Base-by-base conservation (phyloP, 2,113 vertebrate genomes). In the Glaucidium brasilianum region DNA sequence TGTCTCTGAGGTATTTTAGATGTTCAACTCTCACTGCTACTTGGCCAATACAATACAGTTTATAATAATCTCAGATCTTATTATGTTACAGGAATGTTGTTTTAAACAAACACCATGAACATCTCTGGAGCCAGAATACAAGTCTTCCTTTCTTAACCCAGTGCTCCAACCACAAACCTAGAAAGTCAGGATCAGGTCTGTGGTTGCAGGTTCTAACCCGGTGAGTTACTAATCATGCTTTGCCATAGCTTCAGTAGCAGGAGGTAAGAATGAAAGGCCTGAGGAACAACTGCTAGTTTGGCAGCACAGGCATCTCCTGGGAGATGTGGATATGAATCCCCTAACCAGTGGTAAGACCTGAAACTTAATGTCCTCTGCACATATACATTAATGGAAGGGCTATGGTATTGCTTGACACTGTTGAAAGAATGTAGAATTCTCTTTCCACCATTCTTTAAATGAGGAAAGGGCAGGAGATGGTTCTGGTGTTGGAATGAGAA, bases 281-380 rank as follows among this genome's bases (percentile, higher is more conserved):
- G n/a, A 55, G 34, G 32, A 82, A 25, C 5, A 45, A n/a, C 35
- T 0, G 0, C 29, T 18, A 11, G 6, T 34, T 75, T 52, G 60
- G 56, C 23, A 85, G 55, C 35, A 71, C 9, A 73, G 5, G 9
- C 35, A 55, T 35, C 39, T 67, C 69, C 19, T 0, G 0, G 14
- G n/a, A 62, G 9, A 49, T 37, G 30, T 22, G 50, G 32, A 13
- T 56, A 12, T 49, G 39, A 78, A 43, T 27, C 16, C 21, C 32
- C 11, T 34, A 60, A 55, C 12, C 39, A 23, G 14, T 4, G 7
- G 12, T 32, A 55, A 39, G 19, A 71, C 41, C 14, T 11, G 47
- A 52, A 76, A 84, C 18, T 15, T 26, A 6, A 68, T 9, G 12
- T 45, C 30, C 29, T 62, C 66, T 62, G 43, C 34, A 14, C 0